phyloP scores from a whole-genome alignment of 2,888 invertebrate genomes.

The Xanthia togata region DNA sequence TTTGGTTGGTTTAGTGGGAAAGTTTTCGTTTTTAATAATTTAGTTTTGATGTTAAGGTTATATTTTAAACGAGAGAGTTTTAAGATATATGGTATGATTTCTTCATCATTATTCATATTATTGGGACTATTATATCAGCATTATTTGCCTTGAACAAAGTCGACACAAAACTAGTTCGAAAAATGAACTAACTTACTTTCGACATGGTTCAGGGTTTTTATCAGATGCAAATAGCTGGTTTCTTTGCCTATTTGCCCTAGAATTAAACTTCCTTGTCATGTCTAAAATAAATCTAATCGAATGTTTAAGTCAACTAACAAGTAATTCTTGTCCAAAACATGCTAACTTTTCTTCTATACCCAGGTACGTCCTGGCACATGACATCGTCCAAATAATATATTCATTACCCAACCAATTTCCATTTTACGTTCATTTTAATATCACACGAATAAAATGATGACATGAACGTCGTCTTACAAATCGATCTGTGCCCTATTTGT shows the following conservation, averaged over 20 bases:
- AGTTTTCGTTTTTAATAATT: background rate
- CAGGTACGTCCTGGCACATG: constrained; percentile 25
- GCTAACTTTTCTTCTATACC: background rate
- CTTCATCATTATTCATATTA: background rate
- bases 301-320: background rate
- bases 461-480: constrained; percentile 32
- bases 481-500: constrained; percentile 41
- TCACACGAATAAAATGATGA: constrained; percentile 11
- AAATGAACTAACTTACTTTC: background rate
- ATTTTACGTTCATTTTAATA: constrained; percentile 27
- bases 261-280: background rate
- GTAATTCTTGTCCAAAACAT: background rate
- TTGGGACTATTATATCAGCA: background rate
- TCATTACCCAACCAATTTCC: constrained; percentile 11
- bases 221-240: constrained; percentile 2
- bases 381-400: background rate
- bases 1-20: too few relatives aligned
- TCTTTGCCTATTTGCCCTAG: background rate
- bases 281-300: background rate
- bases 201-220: background rate
- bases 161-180: background rate
- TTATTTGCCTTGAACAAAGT: background rate
- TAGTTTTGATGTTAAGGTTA: background rate
- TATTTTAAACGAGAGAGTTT: background rate
- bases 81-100: background rate